Base-by-base conservation (phyloP, 2,888 invertebrate genomes). In the Troides oblongomaculatus region DNA sequence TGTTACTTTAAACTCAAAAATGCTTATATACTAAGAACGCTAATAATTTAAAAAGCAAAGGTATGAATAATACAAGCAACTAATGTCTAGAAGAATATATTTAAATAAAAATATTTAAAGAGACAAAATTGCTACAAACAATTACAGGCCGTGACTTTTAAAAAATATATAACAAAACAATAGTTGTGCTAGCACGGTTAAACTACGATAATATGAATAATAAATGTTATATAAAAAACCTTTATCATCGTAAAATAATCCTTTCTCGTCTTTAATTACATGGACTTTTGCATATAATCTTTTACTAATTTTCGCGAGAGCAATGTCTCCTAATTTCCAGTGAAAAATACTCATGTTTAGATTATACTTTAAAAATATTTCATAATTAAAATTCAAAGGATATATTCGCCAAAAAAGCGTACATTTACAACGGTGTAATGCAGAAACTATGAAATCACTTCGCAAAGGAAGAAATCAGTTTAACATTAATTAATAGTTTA, bases 321-420 rank as follows among this genome's bases (percentile, higher is more conserved):
- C 89, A 57, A 89, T 76, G 66, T 92, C 92, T 14, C 91, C 92
- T 17, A 92, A 76, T 74, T 87, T 90, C 91, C 91, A 92, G 70
- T 88, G 83, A 71, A 88, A 89, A 73, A 90, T 89, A 53, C 85
- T 83, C 76, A 80, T 81, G 75, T 21, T 25, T 12, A 62, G 25
- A 43, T 46, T 62, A 60, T 17, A n/a, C 14, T 17, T 39, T 65
- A 18, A 30, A 30, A 58, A 8, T 59, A 10, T 10, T 23, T 10
- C 3, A n/a, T 39, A 64, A 21, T 21, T 56, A 7, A 21, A 64
- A 23, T 53, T 64, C 0, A 64, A 21, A 23, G 18, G 21, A 62
- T 23, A 50, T 18, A 50, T 14, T 25, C 8, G 21, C 46, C 1
- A 50, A 0, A 46, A 2, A 43, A 12, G 1, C 14, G 14, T 17